Percentiles rank a stretch among this genome's conserved stretches.
Evolutionary conservation across 64 coral and sea anemone species (phyloP).

Genomic region (Dendronephthya gigantea): DNA sequence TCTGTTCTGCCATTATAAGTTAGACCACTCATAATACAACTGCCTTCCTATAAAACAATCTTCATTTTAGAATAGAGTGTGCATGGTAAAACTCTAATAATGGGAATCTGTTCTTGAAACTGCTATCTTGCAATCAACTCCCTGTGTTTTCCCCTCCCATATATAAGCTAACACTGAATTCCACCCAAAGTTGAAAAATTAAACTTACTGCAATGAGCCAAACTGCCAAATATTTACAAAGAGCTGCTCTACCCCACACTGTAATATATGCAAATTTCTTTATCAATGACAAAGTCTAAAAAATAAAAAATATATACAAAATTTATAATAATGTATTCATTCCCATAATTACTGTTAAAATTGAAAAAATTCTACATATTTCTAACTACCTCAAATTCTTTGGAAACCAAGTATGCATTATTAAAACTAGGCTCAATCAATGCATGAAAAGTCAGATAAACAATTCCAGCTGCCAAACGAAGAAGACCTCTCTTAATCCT

Average conservation of each 20-base stretch:
- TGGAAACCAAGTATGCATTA: slow-evolving; percentile 2
- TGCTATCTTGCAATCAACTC: too few relatives aligned
- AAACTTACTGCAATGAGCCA: slow-evolving; percentile 53
- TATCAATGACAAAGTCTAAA: not conserved
- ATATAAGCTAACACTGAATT: too few relatives aligned
- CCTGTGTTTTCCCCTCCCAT: too few relatives aligned
- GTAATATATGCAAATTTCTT: slow-evolving; percentile 17
- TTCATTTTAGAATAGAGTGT: not conserved
- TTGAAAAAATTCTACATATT: too few relatives aligned
- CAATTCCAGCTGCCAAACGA: slow-evolving; percentile 36
- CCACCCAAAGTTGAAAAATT: not conserved
- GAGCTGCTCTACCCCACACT: slow-evolving; percentile 38
- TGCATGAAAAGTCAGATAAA: slow-evolving; percentile 41
- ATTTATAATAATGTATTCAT: too few relatives aligned
- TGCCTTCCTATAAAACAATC: slow-evolving; percentile 55
- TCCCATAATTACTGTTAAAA: too few relatives aligned
- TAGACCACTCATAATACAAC: slow-evolving; percentile 82
- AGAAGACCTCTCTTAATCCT: slow-evolving; percentile 44
- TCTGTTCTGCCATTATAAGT: slow-evolving; percentile 70
- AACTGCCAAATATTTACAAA: slow-evolving; percentile 53
- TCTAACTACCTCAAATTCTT: slow-evolving; percentile 44
- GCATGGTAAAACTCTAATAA: too few relatives aligned
- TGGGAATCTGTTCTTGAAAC: too few relatives aligned
- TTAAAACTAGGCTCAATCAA: slow-evolving; percentile 19
- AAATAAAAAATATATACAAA: not conserved